phyloP scores from a whole-genome alignment of 2,113 vertebrate species.

The Coregonus clupeaformis region DNA sequence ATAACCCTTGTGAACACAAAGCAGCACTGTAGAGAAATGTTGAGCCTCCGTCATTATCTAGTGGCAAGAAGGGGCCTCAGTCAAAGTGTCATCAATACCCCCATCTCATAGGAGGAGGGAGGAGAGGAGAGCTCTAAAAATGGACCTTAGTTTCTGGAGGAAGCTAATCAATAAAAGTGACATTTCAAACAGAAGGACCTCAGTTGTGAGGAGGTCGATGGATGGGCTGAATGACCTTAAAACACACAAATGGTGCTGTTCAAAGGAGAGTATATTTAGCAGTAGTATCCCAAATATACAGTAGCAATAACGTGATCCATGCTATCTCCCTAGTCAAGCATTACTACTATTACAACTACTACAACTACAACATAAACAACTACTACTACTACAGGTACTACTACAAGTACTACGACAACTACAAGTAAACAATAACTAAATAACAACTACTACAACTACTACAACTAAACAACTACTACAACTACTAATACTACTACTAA shows the following conservation, averaged over 20 bases:
- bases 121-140: not conserved
- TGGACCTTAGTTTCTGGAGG: not conserved
- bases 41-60: not conserved
- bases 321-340: no score
- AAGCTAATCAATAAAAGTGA: not conserved
- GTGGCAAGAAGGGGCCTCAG: not conserved
- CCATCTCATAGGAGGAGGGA: not conserved
- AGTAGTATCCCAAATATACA: no score
- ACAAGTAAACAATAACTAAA: no score
- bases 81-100: not conserved
- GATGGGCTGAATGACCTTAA: not conserved
- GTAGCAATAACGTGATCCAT: no score
- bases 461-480: no score
- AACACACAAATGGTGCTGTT: slow-evolving; percentile 11
- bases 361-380: no score
- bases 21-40: slow-evolving; percentile 3
- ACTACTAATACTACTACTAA: no score
- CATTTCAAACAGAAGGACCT: not conserved
- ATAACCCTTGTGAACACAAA: not conserved
- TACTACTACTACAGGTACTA: no score
- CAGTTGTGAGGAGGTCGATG: no score
- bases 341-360: no score
- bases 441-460: no score
- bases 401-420: no score
- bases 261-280: slow-evolving; percentile 48